These are phyloP conservation scores for Alligator sinensis DNA, from an alignment of 2,113 vertebrate species.

Conservation along the genomic window DNA sequence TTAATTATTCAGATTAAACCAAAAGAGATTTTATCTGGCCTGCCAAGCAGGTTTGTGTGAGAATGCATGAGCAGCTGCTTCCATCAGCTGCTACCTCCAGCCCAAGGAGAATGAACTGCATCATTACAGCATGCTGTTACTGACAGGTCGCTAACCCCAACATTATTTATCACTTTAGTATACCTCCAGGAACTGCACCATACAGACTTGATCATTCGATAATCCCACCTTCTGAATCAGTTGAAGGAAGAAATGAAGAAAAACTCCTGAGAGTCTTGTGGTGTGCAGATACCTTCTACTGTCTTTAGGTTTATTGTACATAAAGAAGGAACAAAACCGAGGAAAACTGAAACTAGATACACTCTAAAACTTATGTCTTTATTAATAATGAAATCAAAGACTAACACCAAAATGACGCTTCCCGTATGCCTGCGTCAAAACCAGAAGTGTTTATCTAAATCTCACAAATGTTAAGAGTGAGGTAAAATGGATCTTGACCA, in stretches of 20 bases:
- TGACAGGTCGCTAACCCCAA: too few species aligned
- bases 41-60: too few species aligned
- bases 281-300: background rate
- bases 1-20: too few species aligned
- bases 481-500: background rate
- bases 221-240: background rate
- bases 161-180: background rate
- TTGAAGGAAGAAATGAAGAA: background rate
- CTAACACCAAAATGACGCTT: conserved; percentile 6
- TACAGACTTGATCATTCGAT: background rate
- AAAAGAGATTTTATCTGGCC: too few species aligned
- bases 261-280: background rate
- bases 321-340: background rate
- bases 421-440: conserved; percentile 16
- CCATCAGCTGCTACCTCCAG: too few species aligned
- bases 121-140: too few species aligned
- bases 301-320: background rate
- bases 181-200: background rate
- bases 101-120: too few species aligned
- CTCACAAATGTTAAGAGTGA: background rate
- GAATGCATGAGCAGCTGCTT: too few species aligned
- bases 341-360: conserved; percentile 15
- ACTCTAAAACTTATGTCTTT: conserved; percentile 21
- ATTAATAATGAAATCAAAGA: conserved; percentile 57
- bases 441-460: background rate